A percentile compares a stretch with the other conserved stretches of the same genome.
phyloP scores from a whole-genome alignment of 2,888 invertebrate species.

The Zele albiditarsus region DNA sequence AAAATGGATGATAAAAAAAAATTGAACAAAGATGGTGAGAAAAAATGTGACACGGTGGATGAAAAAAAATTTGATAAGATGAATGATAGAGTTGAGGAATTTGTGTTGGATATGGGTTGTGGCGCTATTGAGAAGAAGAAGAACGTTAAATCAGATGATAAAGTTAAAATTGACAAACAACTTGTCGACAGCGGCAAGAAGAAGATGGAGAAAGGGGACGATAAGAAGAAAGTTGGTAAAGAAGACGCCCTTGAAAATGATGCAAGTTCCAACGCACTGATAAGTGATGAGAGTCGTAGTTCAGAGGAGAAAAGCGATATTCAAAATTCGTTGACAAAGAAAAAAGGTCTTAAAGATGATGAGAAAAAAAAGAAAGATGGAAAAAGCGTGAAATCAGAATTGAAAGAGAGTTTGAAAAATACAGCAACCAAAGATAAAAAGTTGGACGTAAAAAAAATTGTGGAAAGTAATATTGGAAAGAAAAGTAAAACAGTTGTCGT shows the following conservation, averaged over 20 bases:
- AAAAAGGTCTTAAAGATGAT: conserved; percentile 58
- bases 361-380: conserved; percentile 66
- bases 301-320: conserved; percentile 57
- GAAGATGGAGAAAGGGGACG: conserved; percentile 49
- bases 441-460: conserved; percentile 63
- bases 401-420: conserved; percentile 61
- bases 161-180: conserved; percentile 51
- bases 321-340: conserved; percentile 54
- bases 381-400: conserved; percentile 60
- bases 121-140: conserved; percentile 43
- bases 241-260: conserved; percentile 56
- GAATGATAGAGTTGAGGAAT: conserved; percentile 26
- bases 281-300: conserved; percentile 51
- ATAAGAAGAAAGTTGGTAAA: conserved; percentile 52
- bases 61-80: conserved; percentile 37
- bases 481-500: conserved; percentile 45
- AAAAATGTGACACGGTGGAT: conserved; percentile 49
- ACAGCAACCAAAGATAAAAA: conserved; percentile 64
- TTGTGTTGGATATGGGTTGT: conserved; percentile 10
- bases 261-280: not conserved
- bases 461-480: conserved; percentile 59
- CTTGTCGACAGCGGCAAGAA: conserved; percentile 48
- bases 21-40: conserved; percentile 49
- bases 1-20: conserved; percentile 50
- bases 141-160: conserved; percentile 37